Evolutionary conservation across 2,888 invertebrate species (phyloP).

Genomic region (Amblyjoppa fuscipennis): DNA sequence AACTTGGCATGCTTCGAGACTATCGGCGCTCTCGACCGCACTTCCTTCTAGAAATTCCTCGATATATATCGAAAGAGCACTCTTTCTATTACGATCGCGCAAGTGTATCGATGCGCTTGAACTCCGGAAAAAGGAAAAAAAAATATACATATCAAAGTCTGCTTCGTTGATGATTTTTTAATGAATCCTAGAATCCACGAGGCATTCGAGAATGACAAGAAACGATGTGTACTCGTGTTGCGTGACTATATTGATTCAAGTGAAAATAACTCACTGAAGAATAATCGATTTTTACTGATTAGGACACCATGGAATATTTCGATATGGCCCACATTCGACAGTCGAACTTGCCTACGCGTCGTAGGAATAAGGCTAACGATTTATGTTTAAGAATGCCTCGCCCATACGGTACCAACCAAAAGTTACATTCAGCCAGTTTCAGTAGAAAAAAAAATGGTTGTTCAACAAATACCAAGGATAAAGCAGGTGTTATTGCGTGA

Average conservation of each 20-base stretch:
- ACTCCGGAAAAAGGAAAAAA: neutral
- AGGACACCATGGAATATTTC: constrained; percentile 14
- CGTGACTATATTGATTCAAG: constrained; percentile 10
- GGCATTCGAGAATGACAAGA: neutral
- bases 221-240: constrained; percentile 1
- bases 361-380: neutral
- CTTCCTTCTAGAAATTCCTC: constrained; percentile 22
- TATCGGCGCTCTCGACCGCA: constrained; percentile 14
- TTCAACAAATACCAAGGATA: neutral
- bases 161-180: neutral
- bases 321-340: constrained; percentile 21
- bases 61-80: constrained; percentile 26
- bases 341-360: neutral
- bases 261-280: neutral
- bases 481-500: neutral
- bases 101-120: neutral
- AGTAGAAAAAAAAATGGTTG: neutral
- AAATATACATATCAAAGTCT: neutral
- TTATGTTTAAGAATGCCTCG: no score
- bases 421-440: no score
- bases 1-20: constrained; percentile 45
- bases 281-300: constrained; percentile 16
- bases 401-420: no score
- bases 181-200: neutral
- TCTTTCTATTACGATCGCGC: constrained; percentile 13